Evolutionary conservation across 1,140 invertebrate genomes (phyloP).

Genomic region (Ridgeia piscesae): DNA sequence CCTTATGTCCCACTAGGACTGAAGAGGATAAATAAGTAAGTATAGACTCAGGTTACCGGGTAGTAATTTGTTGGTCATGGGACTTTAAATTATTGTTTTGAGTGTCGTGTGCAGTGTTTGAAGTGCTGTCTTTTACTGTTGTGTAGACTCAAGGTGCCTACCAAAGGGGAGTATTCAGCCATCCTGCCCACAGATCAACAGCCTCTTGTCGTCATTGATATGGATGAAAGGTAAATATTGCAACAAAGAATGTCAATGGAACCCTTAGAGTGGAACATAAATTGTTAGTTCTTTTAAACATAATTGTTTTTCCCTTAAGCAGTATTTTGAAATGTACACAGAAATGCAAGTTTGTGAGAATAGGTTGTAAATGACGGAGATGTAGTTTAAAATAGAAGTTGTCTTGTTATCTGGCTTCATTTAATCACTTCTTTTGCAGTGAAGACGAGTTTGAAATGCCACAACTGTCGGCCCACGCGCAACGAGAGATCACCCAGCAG

Average conservation of each 20-base stretch:
- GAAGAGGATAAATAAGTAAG: no score
- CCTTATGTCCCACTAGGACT: no score
- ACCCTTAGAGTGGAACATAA: no score
- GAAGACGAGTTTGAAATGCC: constrained; percentile 56
- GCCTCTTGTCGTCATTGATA: constrained; percentile 49
- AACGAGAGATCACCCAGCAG: constrained; percentile 55
- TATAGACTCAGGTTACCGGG: no score
- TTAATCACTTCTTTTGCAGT: constrained; percentile 29
- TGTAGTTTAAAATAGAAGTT: no score
- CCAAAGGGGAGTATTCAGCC: constrained; percentile 32
- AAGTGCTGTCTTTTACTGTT: constrained; percentile 13
- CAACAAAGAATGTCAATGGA: neutral
- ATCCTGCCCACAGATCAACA: constrained; percentile 37
- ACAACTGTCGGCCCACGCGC: constrained; percentile 44
- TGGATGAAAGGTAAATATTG: constrained; percentile 48
- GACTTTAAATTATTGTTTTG: no score
- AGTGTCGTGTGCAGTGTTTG: neutral
- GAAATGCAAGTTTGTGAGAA: no score
- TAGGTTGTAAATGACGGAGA: no score
- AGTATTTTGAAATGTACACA: no score
- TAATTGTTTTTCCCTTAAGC: no score
- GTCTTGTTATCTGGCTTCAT: neutral
- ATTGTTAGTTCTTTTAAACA: no score
- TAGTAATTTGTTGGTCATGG: no score
- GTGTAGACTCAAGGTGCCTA: constrained; percentile 41